Percentiles rank a stretch among this genome's conserved stretches.
Evolutionary conservation across 2,797 vertebrate species (phyloP).

Genomic region (Phoebastria nigripes): DNA sequence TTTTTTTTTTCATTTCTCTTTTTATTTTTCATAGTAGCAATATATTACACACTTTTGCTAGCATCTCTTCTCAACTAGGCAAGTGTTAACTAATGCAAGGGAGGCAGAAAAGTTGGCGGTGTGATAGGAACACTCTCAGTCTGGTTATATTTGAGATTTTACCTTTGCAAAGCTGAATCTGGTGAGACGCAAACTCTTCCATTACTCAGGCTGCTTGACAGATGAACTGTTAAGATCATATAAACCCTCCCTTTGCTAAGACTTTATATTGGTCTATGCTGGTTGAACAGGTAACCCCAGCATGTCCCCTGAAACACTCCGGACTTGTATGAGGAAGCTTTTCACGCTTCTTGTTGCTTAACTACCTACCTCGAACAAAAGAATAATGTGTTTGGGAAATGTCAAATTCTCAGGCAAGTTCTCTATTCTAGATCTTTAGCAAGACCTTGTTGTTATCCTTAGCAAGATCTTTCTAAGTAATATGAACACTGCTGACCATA

Average conservation of each 20-base stretch:
- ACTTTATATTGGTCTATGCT: not conserved
- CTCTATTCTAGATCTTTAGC: not conserved
- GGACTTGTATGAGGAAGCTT: not conserved
- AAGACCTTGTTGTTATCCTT: not conserved
- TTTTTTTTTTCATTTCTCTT: not conserved
- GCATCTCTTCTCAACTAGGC: not conserved
- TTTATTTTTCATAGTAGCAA: not conserved
- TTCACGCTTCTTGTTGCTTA: not conserved
- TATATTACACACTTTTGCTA: not conserved
- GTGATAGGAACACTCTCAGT: not conserved
- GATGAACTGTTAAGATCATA: not conserved
- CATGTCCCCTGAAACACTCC: not conserved
- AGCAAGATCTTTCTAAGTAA: not conserved
- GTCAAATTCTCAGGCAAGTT: not conserved
- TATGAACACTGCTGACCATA: not conserved
- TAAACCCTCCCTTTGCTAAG: not conserved
- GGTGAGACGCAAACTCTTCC: not conserved
- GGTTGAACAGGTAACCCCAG: not conserved
- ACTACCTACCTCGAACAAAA: not conserved
- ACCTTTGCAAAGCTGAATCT: not conserved
- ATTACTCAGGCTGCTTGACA: not conserved
- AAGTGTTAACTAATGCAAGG: not conserved
- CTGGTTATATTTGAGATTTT: not conserved
- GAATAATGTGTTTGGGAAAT: not conserved
- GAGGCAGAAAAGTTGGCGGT: not conserved